Evolutionary conservation across 2,888 invertebrate genomes (phyloP).

Genomic region (Mantis religiosa): DNA sequence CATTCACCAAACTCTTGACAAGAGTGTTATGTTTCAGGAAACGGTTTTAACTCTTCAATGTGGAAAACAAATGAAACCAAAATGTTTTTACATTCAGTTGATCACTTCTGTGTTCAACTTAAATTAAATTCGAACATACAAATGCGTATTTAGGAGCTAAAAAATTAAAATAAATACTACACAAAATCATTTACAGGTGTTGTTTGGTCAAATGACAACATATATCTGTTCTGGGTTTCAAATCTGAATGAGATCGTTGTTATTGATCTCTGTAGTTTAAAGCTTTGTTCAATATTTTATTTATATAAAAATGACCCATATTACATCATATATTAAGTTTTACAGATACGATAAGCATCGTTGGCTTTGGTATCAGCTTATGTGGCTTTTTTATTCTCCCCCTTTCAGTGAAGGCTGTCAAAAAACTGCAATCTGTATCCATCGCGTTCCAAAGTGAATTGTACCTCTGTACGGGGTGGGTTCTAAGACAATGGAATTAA

Average conservation of each 20-base stretch:
- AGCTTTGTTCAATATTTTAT: not conserved
- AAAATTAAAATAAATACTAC: not conserved
- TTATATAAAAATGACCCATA: not conserved
- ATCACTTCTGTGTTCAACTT: not conserved
- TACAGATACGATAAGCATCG: not conserved
- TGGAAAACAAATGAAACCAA: no score
- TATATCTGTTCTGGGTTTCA: not conserved
- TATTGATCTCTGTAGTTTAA: not conserved
- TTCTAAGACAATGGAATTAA: not conserved
- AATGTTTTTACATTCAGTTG: not conserved
- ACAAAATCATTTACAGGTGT: not conserved
- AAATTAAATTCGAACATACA: not conserved
- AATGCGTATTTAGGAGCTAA: not conserved
- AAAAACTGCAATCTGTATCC: not conserved
- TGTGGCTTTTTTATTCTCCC: not conserved
- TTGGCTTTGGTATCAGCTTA: not conserved
- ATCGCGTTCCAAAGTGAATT: not conserved
- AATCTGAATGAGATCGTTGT: not conserved
- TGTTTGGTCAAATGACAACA: not conserved
- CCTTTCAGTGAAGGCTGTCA: not conserved
- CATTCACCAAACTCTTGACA: not conserved
- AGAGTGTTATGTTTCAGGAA: no score
- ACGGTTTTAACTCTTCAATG: no score
- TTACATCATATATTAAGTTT: not conserved
- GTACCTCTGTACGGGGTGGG: no score